A percentile compares a stretch with the other conserved stretches of the same genome.
Conservation (phyloP, 2,797 vertebrate genomes). For the Hozukius guyotensis region DNA sequence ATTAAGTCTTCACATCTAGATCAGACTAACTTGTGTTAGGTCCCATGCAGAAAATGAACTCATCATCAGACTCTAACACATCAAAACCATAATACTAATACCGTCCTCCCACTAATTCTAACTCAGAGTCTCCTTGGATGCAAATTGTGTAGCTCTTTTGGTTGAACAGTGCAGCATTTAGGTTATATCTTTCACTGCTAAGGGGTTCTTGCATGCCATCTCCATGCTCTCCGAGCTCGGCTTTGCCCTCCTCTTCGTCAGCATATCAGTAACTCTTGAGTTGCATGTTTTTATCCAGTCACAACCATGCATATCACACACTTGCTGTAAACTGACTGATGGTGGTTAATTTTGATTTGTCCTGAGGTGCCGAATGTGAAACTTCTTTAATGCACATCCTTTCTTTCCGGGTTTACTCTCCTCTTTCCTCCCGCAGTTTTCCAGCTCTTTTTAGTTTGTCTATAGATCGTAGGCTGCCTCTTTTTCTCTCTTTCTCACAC, state of each 20-base stretch:
- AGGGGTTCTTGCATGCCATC: background rate
- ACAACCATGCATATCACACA: background rate
- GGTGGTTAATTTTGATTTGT: background rate
- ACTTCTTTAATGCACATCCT: background rate
- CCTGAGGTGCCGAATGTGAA: background rate
- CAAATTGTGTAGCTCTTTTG: background rate
- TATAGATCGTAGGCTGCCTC: conserved; percentile 1
- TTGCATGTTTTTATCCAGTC: conserved; percentile 5
- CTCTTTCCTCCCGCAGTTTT: conserved; percentile 18
- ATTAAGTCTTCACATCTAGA: background rate
- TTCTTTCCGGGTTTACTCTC: background rate
- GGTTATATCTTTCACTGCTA: background rate
- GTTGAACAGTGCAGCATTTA: background rate
- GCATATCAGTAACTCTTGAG: background rate
- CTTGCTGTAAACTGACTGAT: background rate
- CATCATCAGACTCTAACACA: conserved; percentile 4
- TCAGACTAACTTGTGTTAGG: background rate
- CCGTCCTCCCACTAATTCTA: background rate
- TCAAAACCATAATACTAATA: background rate
- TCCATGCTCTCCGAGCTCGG: background rate
- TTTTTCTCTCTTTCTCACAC: conserved; percentile 22
- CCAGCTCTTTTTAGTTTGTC: conserved; percentile 1
- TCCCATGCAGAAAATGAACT: background rate
- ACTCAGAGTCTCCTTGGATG: background rate
- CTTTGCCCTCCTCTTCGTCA: conserved; percentile 5